phyloP scores from a whole-genome alignment of 2,113 vertebrate species.

The Tringa solitaria region DNA sequence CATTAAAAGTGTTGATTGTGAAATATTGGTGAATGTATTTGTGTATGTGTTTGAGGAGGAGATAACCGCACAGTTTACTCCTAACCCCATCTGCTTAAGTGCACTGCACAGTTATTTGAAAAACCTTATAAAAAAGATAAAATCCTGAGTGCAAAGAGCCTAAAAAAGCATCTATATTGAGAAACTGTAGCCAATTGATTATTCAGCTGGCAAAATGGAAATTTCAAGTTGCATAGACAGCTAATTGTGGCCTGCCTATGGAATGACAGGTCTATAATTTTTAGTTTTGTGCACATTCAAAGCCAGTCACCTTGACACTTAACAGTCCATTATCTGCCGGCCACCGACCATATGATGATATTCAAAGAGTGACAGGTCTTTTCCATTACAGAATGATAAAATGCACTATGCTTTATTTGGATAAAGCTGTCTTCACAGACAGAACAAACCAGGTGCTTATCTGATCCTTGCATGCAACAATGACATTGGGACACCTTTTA shows the following conservation, averaged over 20 bases:
- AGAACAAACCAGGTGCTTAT: constrained; percentile 66
- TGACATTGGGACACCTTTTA: constrained; percentile 56
- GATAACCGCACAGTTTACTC: not conserved
- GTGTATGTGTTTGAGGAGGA: not conserved
- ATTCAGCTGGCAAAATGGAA: constrained; percentile 81
- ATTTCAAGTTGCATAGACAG: constrained; percentile 80
- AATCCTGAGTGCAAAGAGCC: constrained; percentile 46
- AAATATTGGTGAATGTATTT: constrained; percentile 1
- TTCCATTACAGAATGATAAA: constrained; percentile 79
- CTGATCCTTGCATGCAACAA: constrained; percentile 34
- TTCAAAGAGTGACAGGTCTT: constrained; percentile 77
- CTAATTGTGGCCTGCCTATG: constrained; percentile 81
- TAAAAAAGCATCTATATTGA: constrained; percentile 68
- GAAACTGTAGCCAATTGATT: constrained; percentile 73
- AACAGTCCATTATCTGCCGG: constrained; percentile 80
- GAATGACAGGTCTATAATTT: constrained; percentile 85
- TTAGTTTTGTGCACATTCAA: constrained; percentile 83
- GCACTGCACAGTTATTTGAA: constrained; percentile 38
- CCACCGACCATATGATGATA: constrained; percentile 80
- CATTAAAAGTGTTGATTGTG: not conserved
- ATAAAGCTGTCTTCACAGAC: constrained; percentile 70
- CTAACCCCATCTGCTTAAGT: constrained; percentile 53
- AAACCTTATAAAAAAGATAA: constrained; percentile 46
- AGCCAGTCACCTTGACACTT: constrained; percentile 86
- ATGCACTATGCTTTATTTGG: constrained; percentile 75